phyloP scores from a whole-genome alignment of 2,888 invertebrate genomes.

The Labia minor region DNA sequence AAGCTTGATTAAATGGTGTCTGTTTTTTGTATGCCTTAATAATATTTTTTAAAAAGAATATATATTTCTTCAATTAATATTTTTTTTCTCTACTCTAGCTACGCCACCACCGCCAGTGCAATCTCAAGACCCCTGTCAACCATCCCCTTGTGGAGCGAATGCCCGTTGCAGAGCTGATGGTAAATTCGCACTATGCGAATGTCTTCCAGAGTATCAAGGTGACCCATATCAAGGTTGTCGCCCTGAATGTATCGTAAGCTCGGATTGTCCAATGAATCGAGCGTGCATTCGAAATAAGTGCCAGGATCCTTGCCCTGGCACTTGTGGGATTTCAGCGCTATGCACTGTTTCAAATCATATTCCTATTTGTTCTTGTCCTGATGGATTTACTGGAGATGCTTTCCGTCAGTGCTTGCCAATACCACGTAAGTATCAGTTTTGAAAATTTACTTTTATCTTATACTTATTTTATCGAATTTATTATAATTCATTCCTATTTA shows the following conservation, averaged over 20 bases:
- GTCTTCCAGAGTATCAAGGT: slow-evolving; percentile 37
- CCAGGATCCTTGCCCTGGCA: slow-evolving; percentile 32
- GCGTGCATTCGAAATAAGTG: slow-evolving; percentile 32
- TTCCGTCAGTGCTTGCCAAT: slow-evolving; percentile 26
- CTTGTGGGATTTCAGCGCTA: slow-evolving; percentile 27
- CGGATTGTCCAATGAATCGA: slow-evolving; percentile 31
- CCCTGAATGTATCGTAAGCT: slow-evolving; percentile 43
- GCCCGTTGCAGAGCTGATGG: slow-evolving; percentile 30
- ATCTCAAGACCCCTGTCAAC: slow-evolving; percentile 25
- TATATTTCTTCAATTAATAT: no score
- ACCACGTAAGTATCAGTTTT: slow-evolving; percentile 20
- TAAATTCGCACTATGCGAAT: slow-evolving; percentile 37
- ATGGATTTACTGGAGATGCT: slow-evolving; percentile 32
- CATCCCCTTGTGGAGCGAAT: slow-evolving; percentile 65
- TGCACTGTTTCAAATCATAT: slow-evolving; percentile 28
- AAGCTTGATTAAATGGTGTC: no score
- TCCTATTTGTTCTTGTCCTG: slow-evolving; percentile 33
- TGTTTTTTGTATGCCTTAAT: no score
- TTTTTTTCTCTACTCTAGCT: not conserved
- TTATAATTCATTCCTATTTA: no score
- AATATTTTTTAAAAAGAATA: no score
- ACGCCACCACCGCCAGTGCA: slow-evolving; percentile 19
- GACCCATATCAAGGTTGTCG: slow-evolving; percentile 44
- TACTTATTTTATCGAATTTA: no score
- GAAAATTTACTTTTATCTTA: not conserved